These are phyloP conservation scores for Hestina assimilis DNA, from an alignment of 1,140 invertebrate genomes.

Conservation along the genomic window DNA sequence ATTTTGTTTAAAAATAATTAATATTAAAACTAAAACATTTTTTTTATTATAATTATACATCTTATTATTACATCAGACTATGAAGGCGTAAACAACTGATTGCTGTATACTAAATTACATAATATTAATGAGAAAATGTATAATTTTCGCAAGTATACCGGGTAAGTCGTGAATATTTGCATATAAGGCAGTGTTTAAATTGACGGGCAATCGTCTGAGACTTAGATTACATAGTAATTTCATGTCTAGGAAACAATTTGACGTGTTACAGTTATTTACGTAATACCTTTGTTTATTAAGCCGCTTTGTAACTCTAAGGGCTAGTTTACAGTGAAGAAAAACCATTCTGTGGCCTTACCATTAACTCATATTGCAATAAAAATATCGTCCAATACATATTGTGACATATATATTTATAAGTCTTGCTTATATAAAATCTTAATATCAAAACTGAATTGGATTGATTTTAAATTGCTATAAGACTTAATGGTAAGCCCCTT, in stretches of 20 bases:
- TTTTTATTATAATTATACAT: too few species aligned
- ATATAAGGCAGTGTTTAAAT: constrained; percentile 27
- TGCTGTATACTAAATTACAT: not conserved
- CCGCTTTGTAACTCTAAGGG: constrained; percentile 12
- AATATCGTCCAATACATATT: too few species aligned
- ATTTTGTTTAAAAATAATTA: too few species aligned
- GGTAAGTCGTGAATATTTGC: constrained; percentile 26
- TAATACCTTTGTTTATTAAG: constrained; percentile 17
- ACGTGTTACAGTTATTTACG: constrained; percentile 32
- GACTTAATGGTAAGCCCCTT: too few species aligned
- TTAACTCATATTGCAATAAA: too few species aligned
- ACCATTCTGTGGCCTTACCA: too few species aligned
- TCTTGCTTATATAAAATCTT: too few species aligned
- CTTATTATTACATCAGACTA: constrained; percentile 5
- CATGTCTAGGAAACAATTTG: constrained; percentile 40
- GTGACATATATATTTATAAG: too few species aligned
- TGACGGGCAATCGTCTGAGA: constrained; percentile 17
- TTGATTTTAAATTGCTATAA: too few species aligned
- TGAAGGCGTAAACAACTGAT: not conserved
- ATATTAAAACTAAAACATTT: too few species aligned
- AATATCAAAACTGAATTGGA: too few species aligned
- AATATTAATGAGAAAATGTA: constrained; percentile 27
- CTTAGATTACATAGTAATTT: constrained; percentile 33
- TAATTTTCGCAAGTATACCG: constrained; percentile 22
- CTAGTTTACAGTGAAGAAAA: not conserved